Base-by-base conservation (phyloP, 2,888 invertebrate species). In the Nesidiocoris tenuis region DNA sequence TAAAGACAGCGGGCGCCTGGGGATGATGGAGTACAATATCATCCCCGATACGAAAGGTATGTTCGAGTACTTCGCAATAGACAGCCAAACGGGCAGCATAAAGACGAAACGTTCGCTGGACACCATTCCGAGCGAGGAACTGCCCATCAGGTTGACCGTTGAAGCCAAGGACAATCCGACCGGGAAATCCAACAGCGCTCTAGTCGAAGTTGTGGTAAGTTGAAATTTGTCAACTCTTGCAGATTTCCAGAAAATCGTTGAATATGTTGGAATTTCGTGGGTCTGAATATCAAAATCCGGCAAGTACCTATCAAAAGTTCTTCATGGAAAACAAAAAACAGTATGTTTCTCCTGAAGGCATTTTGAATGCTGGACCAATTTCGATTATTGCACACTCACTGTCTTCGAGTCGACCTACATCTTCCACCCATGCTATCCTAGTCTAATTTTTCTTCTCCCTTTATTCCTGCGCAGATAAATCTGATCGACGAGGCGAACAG, bases 1-100 rank as follows among this genome's bases (percentile, higher is more conserved):
- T 84, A 88, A 88, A 79, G 96, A 97, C 82, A 91, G 92, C 74
- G 94, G 94, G 0, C 89, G 90, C 79, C 93, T 88, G 82, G 95
- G 95, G 0, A 89, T 89, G 81, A 85, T 96, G 21, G 89, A 89
- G 79, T 96, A 94, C 83, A 87, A 82, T 59, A 78, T 86, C 63
- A 79, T 82, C 7, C 84, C 84, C 7, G 84, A 84, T 76, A 80
- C 81, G 63, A 85, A 82, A 54, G 85, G 83, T 81, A 84, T 83
- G 16, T 86, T 84, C 12, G 87, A 90, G 74, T 92, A 90, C 82
- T 93, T 95, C 82, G 84, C 86, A 24, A 87, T 96, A 24, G 91
- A 93, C 79, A 83, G 88, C 0, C 88, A 88, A 18, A 90, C 92
- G 0, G 95, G 95, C 0, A 88, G 91, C 25, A 87, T 96, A 1